Percentiles rank a stretch among this genome's conserved stretches.
phyloP scores from a whole-genome alignment of 2,888 invertebrate genomes.

The Eupithecia inturbata region DNA sequence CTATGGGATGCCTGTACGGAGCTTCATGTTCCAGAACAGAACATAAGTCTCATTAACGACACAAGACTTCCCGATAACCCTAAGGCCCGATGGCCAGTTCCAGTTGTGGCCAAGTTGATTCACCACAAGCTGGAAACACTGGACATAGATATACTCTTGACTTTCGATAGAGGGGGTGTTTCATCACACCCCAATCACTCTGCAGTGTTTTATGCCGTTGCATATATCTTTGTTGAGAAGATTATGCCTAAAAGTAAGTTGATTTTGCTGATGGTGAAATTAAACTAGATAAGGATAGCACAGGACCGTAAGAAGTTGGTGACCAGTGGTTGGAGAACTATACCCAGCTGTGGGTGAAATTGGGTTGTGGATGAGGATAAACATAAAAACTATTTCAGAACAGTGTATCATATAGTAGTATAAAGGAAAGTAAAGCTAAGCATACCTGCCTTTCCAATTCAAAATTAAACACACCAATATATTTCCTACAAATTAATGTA shows the following conservation, averaged over 20 bases:
- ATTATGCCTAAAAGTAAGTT: slow-evolving; percentile 88
- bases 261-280: background rate
- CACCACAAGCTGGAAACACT: slow-evolving; percentile 87
- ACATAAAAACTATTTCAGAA: too few relatives aligned
- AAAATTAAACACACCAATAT: background rate
- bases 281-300: background rate
- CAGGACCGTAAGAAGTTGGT: too few relatives aligned
- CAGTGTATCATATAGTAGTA: too few relatives aligned
- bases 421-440: too few relatives aligned
- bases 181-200: slow-evolving; percentile 97
- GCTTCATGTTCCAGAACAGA: slow-evolving; percentile 90
- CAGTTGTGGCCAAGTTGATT: slow-evolving; percentile 73
- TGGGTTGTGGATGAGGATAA: too few relatives aligned
- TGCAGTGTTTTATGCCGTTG: slow-evolving; percentile 92
- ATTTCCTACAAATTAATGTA: too few relatives aligned
- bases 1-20: slow-evolving; percentile 91
- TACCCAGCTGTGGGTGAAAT: too few relatives aligned
- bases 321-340: too few relatives aligned
- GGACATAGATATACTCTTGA: slow-evolving; percentile 92
- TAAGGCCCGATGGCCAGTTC: slow-evolving; percentile 88
- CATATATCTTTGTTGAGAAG: slow-evolving; percentile 90
- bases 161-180: slow-evolving; percentile 97
- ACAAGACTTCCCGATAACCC: slow-evolving; percentile 91
- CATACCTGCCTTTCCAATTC: background rate
- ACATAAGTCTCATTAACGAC: slow-evolving; percentile 89